These are phyloP conservation scores for Drosophila subpulchrella DNA, from an alignment of 1,140 invertebrate species.

Conservation along the genomic window DNA sequence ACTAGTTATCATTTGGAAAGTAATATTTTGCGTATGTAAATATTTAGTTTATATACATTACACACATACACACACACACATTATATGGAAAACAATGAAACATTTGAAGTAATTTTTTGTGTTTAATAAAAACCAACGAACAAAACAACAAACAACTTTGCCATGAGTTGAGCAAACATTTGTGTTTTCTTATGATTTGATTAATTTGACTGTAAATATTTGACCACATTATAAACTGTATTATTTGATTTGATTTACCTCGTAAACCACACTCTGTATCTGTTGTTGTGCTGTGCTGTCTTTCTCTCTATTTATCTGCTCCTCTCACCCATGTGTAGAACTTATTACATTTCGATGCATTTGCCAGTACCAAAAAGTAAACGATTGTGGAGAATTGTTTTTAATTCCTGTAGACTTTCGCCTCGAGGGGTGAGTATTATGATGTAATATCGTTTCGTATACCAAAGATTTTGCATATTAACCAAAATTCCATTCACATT, in stretches of 20 bases:
- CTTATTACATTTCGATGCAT: conserved; percentile 47
- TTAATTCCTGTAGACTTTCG: conserved; percentile 49
- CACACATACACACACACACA: conserved; percentile 47
- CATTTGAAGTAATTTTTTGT: conserved; percentile 77
- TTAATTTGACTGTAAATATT: conserved; percentile 35
- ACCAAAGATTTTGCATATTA: conserved; percentile 67
- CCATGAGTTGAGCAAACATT: conserved; percentile 65
- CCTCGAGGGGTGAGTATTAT: conserved; percentile 65
- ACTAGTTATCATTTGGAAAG: conserved; percentile 73
- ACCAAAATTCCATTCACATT: conserved; percentile 38
- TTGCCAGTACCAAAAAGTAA: conserved; percentile 41
- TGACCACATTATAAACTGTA: conserved; percentile 22
- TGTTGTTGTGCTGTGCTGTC: conserved; percentile 57
- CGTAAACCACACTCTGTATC: conserved; percentile 48
- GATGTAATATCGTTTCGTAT: conserved; percentile 51
- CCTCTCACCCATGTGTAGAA: conserved; percentile 41
- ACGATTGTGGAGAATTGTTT: conserved; percentile 40
- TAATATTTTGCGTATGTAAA: conserved; percentile 78
- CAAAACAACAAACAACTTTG: conserved; percentile 57
- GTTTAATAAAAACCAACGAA: conserved; percentile 74
- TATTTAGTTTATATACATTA: conserved; percentile 69
- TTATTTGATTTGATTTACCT: conserved; percentile 37
- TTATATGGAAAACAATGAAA: conserved; percentile 60
- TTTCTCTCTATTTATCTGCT: conserved; percentile 26
- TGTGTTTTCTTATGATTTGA: conserved; percentile 73